Base-by-base conservation (phyloP, 2,113 vertebrate genomes). In the Hemiscyllium ocellatum region DNA sequence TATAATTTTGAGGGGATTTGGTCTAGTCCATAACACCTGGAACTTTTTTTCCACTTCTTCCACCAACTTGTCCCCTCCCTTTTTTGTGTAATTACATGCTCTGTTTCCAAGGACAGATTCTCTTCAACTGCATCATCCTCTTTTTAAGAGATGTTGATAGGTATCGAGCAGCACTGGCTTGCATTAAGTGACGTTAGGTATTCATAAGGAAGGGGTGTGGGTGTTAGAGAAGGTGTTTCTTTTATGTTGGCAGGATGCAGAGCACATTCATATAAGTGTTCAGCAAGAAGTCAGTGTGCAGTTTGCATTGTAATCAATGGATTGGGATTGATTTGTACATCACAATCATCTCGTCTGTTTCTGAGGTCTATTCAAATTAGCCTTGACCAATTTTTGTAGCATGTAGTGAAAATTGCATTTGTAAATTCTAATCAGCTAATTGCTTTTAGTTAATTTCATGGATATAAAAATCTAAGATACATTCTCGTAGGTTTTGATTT, bases 341-440 rank as follows among this genome's bases (percentile, higher is more conserved):
- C 26, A 76, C 29, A 76, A 76, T 76, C 72, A 10, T 76, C 26
- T 10, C 2, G 29, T 29, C 10, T 76, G 26, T 29, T 76, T 76
- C 26, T 76, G 26, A 2, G 26, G 8, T 33, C 72, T 76, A 33
- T 76, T 10, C 26, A 76, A 33, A 76, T 76, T 76, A 76, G 26
- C 72, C 72, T 26, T 26, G 26, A 76, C 8, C 10, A 29, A 76
- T 33, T 33, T 33, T 66, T 93, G 29, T 61, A 87, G 3, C 61
- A 56, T 13, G 61, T 61, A n/a, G 52, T 15, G 12, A 90, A 52
- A 37, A n/a, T 66, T 66, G 29, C 22, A 17, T 93, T 91, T 66
- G 89, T 93, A 83, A 93, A 66, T 61, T 90, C 65, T 93, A n/a
- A 93, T 66, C 56, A n/a, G n/a, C 89, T 93, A n/a, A 93, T 93